A percentile compares a stretch with the other conserved stretches of the same genome.
Evolutionary conservation across 2,113 vertebrate genomes (phyloP).

Genomic region (Serinus canaria): DNA sequence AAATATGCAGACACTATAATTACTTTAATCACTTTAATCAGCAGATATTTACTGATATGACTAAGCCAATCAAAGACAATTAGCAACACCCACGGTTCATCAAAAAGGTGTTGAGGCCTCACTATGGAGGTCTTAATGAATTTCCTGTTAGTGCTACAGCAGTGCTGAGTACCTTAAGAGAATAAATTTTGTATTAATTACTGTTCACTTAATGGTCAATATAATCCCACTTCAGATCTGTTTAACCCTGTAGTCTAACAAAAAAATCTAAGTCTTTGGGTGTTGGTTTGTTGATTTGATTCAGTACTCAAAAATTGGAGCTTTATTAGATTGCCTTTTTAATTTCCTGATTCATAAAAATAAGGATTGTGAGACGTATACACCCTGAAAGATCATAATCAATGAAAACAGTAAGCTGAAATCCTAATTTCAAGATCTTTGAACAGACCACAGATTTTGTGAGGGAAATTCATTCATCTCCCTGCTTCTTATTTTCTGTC

Average conservation of each 20-base stretch:
- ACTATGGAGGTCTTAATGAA: not conserved
- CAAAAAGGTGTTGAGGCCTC: not conserved
- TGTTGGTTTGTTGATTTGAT: not conserved
- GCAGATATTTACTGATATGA: not conserved
- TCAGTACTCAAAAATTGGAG: not conserved
- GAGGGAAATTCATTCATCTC: not conserved
- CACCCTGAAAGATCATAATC: not conserved
- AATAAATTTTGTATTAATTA: not conserved
- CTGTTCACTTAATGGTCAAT: not conserved
- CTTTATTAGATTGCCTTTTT: not conserved
- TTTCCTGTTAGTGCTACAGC: not conserved
- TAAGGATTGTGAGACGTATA: not conserved
- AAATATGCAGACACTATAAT: not conserved
- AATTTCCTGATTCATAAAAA: not conserved
- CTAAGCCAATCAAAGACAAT: not conserved
- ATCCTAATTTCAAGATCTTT: not conserved
- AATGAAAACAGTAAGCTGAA: not conserved
- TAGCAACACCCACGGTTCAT: not conserved
- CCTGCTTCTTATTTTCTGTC: not conserved
- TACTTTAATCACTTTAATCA: not conserved
- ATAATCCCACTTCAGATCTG: not conserved
- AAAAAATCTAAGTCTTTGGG: not conserved
- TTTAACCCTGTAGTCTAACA: not conserved
- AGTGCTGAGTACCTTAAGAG: not conserved
- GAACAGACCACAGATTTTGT: not conserved